Percentiles rank a stretch among this genome's conserved stretches.
Evolutionary conservation across 2,113 vertebrate genomes (phyloP).

Genomic region (Anhinga anhinga): DNA sequence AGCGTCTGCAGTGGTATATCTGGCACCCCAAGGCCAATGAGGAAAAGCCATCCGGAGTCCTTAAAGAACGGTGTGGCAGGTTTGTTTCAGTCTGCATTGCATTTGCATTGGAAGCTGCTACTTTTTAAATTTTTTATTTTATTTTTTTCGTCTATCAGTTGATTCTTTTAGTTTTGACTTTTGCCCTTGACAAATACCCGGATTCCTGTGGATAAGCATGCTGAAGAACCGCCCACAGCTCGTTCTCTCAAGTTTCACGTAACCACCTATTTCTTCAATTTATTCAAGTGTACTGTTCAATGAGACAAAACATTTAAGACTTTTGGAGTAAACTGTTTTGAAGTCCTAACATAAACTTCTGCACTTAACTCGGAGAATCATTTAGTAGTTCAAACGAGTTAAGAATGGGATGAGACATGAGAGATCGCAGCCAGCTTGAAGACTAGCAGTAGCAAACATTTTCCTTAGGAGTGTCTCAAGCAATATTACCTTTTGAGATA

Average conservation of each 20-base stretch:
- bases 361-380: neutral
- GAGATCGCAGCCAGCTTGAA: neutral
- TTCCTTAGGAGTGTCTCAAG: neutral
- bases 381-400: neutral
- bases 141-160: rapidly evolving
- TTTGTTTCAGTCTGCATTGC: neutral
- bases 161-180: neutral
- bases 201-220: neutral
- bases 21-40: neutral
- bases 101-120: neutral
- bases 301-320: neutral
- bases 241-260: neutral
- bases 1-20: neutral
- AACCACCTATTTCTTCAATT: neutral
- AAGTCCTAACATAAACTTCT: neutral
- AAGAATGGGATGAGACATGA: neutral
- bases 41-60: neutral
- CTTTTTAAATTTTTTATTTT: neutral
- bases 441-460: neutral
- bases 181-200: neutral
- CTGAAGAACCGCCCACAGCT: neutral
- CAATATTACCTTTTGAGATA: neutral
- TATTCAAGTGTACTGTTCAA: neutral
- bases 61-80: neutral
- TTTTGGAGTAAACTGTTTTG: neutral